A percentile compares a stretch with the other conserved stretches of the same genome.
Conservation (phyloP, 2,888 invertebrate species). For the Thereva unica region DNA sequence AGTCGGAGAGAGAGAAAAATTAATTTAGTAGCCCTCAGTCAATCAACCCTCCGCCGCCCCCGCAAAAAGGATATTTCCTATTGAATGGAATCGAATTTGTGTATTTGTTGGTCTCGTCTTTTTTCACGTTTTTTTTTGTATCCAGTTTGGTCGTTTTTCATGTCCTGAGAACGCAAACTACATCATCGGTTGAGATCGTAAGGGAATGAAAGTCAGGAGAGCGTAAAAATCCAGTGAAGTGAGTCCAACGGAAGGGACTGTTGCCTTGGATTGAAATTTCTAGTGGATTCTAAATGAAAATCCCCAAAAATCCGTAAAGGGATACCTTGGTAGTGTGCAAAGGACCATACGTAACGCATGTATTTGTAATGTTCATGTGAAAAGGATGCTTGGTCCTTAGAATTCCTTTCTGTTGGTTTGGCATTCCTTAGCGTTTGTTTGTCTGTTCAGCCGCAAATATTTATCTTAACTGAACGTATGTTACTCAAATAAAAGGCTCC, state of each 20-base stretch:
- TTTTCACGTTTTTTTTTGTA: constrained; percentile 16
- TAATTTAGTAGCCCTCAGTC: background rate
- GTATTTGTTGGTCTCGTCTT: constrained; percentile 25
- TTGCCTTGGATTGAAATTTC: background rate
- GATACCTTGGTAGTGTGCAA: constrained; percentile 6
- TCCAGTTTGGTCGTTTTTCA: constrained; percentile 25
- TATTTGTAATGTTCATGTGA: constrained; percentile 29
- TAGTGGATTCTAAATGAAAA: constrained; percentile 27
- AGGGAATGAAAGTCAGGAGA: constrained; percentile 41
- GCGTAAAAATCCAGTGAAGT: constrained; percentile 44
- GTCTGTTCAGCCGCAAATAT: constrained; percentile 34
- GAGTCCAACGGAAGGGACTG: constrained; percentile 36
- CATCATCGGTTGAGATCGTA: constrained; percentile 4
- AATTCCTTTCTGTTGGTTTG: background rate
- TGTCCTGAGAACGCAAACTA: constrained; percentile 29
- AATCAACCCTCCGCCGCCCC: too few relatives aligned
- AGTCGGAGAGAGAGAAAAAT: constrained; percentile 6
- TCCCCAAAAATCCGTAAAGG: constrained; percentile 25
- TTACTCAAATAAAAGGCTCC: constrained; percentile 34
- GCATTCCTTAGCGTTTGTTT: constrained; percentile 29
- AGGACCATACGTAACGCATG: background rate
- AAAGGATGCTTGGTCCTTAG: constrained; percentile 13
- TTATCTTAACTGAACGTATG: constrained; percentile 35
- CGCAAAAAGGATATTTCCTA: background rate
- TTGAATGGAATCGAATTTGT: constrained; percentile 19